Conservation (phyloP, 2,797 vertebrate species). For the Sphaeramia orbicularis region DNA sequence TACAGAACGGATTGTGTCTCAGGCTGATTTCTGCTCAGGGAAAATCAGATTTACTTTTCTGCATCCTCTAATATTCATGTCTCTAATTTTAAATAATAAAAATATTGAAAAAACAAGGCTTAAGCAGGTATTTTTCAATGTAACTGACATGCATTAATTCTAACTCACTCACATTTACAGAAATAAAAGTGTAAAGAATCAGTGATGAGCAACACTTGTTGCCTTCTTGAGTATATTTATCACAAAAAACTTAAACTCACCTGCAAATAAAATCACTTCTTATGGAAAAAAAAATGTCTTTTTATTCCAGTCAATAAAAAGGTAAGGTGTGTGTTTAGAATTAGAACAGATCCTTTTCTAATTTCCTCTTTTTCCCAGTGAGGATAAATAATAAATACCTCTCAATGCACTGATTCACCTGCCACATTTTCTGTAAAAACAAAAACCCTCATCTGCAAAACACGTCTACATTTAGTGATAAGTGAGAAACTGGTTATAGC, state of each 20-base stretch:
- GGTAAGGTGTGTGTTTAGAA: no score
- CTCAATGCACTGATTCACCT: constrained; percentile 32
- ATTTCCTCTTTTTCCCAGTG: no score
- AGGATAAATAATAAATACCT: no score
- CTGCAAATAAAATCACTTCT: background rate
- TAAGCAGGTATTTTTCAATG: background rate
- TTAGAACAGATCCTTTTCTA: no score
- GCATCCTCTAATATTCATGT: background rate
- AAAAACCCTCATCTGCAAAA: background rate
- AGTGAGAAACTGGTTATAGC: constrained; percentile 17
- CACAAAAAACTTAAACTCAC: background rate
- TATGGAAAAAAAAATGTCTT: background rate
- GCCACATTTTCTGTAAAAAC: constrained; percentile 14
- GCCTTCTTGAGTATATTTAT: background rate
- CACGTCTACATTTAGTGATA: background rate
- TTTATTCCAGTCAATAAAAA: no score
- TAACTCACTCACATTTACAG: background rate
- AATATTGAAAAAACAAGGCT: background rate
- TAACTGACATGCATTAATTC: constrained; percentile 14
- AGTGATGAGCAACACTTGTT: constrained; percentile 4
- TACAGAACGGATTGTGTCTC: background rate
- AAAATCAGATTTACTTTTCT: background rate
- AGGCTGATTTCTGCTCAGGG: constrained; percentile 2
- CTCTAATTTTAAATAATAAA: constrained; percentile 8
- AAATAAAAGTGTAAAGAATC: constrained; percentile 11